Evolutionary conservation across 2,113 vertebrate genomes (phyloP), one percentile per base, ranked within the genome.

Genomic region (Garra rufa): DNA sequence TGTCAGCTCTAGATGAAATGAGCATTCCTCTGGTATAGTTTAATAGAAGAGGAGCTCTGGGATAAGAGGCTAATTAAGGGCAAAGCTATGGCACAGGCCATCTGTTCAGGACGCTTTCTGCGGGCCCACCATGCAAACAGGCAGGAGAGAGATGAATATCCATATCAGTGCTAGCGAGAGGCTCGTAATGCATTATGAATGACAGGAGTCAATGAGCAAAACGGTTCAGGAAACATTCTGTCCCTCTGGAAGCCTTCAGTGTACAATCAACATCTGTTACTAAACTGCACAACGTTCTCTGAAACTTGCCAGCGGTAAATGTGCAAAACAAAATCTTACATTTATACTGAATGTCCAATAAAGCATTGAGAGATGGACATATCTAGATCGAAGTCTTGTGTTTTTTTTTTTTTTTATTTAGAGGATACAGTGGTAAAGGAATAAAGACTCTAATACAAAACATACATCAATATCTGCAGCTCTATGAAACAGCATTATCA

Each of bases 401-500:
- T 91, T 89, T 92, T 93, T 75, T 61, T 48, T 88, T 41, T 83
- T 30, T 48, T 38, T 70, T 52, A 44, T 89, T 83, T 85, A 87
- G 74, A 85, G 86, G 87, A 88, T 85, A 77, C 52, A 63, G 41
- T 50, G 90, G 89, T 86, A 91, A 92, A 88, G 87, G 77, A 85
- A 80, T 79, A 83, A 89, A 88, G 88, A 48, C 83, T 91, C 83
- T 88, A 91, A 89, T 89, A 90, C 88, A 90, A 87, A 91, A 71
- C 76, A 80, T 61, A 82, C 71, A 79, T 75, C 46, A 61, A 73
- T 48, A 44, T 81, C 44, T 82, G 55, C 83, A 85, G 81, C 73
- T 83, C 82, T 86, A 69, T 78, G 30, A 90, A 79, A 77, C 88
- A 89, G 71, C 74, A 63, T 75, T 61, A 76, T 71, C 74, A 76